These are phyloP conservation scores for Leptosomus discolor DNA, from an alignment of 2,113 vertebrate species.

Conservation along the genomic window DNA sequence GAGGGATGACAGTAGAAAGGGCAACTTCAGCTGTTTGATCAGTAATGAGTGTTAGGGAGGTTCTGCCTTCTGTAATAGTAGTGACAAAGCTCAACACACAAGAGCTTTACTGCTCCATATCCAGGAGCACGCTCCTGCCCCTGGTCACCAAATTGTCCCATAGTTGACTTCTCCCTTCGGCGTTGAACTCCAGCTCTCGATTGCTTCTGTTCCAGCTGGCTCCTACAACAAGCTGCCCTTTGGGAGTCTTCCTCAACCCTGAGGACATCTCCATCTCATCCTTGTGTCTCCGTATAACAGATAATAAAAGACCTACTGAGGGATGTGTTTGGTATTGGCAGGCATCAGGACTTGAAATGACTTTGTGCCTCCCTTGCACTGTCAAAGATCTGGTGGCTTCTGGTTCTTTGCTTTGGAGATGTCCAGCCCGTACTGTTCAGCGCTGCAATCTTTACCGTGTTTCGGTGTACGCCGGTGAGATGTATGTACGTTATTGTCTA, in stretches of 20 bases:
- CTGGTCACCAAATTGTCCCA: too few species aligned
- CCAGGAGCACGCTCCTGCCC: neutral
- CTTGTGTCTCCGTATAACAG: neutral
- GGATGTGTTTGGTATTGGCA: neutral
- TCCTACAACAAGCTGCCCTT: neutral
- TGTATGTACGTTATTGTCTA: too few species aligned
- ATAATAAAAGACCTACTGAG: neutral
- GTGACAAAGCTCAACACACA: neutral
- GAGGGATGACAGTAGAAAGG: neutral
- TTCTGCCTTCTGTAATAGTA: neutral
- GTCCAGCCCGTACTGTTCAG: neutral
- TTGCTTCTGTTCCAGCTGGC: neutral
- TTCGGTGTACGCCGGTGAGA: neutral
- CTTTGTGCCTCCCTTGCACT: neutral
- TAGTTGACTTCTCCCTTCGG: accelerated
- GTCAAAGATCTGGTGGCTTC: neutral
- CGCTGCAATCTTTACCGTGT: accelerated
- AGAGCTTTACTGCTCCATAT: neutral
- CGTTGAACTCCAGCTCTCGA: accelerated
- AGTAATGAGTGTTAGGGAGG: neutral
- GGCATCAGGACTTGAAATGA: too few species aligned
- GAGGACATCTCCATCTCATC: neutral
- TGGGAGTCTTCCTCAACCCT: neutral
- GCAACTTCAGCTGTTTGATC: neutral
- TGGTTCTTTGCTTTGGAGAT: neutral